Evolutionary conservation across 2,113 vertebrate species (phyloP).

Genomic region (Hypanus sabinus): DNA sequence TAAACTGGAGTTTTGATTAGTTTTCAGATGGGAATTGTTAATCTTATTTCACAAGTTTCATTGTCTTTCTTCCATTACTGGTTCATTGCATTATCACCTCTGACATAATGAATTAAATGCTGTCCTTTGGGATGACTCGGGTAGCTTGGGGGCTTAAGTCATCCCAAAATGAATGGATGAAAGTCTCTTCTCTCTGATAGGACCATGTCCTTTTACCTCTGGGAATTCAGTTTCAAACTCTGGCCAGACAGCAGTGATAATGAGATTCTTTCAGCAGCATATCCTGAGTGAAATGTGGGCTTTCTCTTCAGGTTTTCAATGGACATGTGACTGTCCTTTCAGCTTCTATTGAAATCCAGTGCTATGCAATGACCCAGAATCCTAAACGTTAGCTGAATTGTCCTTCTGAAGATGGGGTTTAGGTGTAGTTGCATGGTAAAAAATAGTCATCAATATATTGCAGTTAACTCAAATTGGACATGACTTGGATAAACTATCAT

Average conservation of each 20-base stretch:
- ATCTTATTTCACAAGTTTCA: background rate
- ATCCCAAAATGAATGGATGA: conserved; percentile 20
- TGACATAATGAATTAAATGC: background rate
- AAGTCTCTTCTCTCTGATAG: background rate
- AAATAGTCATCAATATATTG: background rate
- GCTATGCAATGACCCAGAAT: background rate
- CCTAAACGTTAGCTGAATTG: background rate
- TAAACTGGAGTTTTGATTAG: background rate
- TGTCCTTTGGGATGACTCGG: background rate
- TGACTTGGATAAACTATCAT: background rate
- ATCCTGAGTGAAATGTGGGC: background rate
- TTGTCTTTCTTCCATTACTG: background rate
- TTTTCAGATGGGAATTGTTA: background rate
- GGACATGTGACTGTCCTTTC: background rate
- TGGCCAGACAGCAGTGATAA: background rate
- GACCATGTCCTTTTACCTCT: background rate
- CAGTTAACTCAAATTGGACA: background rate
- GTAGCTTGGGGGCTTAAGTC: background rate
- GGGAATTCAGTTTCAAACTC: background rate
- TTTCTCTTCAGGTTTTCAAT: background rate
- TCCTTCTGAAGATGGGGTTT: background rate
- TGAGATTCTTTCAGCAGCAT: background rate
- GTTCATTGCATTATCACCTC: background rate
- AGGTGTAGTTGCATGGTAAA: background rate
- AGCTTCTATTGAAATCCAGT: background rate